Conservation (phyloP, 2,797 vertebrate genomes). For the Siniperca scherzeri region DNA sequence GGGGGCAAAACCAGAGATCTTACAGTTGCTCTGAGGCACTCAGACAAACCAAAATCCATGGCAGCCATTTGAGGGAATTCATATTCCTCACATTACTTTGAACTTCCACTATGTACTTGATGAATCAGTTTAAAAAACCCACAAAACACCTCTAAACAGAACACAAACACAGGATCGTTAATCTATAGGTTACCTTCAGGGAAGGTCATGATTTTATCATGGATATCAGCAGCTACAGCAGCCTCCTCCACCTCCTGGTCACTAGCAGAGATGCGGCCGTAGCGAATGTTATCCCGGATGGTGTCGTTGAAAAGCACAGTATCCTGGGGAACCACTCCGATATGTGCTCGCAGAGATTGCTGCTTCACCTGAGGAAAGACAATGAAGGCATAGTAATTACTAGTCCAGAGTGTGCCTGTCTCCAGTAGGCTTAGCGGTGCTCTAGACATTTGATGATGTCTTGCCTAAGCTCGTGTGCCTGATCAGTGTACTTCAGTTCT, state of each 20-base stretch:
- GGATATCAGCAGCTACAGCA: constrained; percentile 92
- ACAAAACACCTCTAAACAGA: neutral
- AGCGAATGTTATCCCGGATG: constrained; percentile 95
- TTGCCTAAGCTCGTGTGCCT: too few species aligned
- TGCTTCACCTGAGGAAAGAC: constrained; percentile 89
- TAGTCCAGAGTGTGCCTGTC: too few species aligned
- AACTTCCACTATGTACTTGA: neutral
- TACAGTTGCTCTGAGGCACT: neutral
- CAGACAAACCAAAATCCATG: neutral
- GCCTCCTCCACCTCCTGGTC: constrained; percentile 94
- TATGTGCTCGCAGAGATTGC: constrained; percentile 90
- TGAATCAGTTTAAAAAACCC: neutral
- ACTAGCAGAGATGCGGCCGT: constrained; percentile 89
- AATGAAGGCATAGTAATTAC: neutral
- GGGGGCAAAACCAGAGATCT: neutral
- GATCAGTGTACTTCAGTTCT: too few species aligned
- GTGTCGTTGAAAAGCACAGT: constrained; percentile 97
- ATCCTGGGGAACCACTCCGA: constrained; percentile 97
- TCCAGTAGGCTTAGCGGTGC: too few species aligned
- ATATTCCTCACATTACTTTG: neutral
- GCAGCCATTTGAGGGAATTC: neutral
- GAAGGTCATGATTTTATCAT: constrained; percentile 91
- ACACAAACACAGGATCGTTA: neutral
- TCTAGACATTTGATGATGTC: too few species aligned
- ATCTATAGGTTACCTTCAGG: constrained; percentile 84